Percentiles rank a stretch among this genome's conserved stretches.
These are phyloP conservation scores for Amphiprion percula DNA, from an alignment of 2,113 vertebrate genomes.

Conservation along the genomic window DNA sequence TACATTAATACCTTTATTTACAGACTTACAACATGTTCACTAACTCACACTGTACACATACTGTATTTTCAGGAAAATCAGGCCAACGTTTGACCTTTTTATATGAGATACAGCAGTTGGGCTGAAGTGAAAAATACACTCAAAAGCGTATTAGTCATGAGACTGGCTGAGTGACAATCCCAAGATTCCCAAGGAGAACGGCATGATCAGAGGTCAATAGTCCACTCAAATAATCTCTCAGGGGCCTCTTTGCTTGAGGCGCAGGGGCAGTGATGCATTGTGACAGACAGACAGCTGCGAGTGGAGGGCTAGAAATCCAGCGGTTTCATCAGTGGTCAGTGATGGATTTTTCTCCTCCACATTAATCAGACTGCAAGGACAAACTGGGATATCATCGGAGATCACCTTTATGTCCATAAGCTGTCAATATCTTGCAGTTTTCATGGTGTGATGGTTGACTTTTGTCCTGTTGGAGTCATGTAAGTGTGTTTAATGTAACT, in stretches of 20 bases:
- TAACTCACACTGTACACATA: too few relatives aligned
- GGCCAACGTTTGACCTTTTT: too few relatives aligned
- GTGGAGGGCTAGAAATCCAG: background rate
- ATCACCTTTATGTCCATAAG: background rate
- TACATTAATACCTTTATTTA: too few relatives aligned
- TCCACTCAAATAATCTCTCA: conserved; percentile 48
- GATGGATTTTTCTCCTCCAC: conserved; percentile 2
- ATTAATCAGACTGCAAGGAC: conserved; percentile 7
- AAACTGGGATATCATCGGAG: conserved; percentile 7
- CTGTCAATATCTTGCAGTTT: background rate
- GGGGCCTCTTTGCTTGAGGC: background rate
- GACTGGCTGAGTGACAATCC: conserved; percentile 7
- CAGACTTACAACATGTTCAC: too few relatives aligned
- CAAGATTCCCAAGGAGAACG: conserved; percentile 1
- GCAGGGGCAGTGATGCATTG: conserved; percentile 8
- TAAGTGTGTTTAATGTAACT: background rate
- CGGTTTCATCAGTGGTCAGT: conserved; percentile 28
- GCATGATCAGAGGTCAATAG: conserved; percentile 53
- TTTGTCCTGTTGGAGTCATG: background rate
- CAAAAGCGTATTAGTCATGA: conserved; percentile 28
- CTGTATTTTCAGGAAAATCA: too few relatives aligned
- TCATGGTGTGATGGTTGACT: background rate
- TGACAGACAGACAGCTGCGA: conserved; percentile 7
- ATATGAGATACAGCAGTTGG: background rate
- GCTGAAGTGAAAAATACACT: conserved; percentile 19